Evolutionary conservation across 2,113 vertebrate species (phyloP), one percentile per base, ranked within the genome.

Genomic region (Phalacrocorax carbo): DNA sequence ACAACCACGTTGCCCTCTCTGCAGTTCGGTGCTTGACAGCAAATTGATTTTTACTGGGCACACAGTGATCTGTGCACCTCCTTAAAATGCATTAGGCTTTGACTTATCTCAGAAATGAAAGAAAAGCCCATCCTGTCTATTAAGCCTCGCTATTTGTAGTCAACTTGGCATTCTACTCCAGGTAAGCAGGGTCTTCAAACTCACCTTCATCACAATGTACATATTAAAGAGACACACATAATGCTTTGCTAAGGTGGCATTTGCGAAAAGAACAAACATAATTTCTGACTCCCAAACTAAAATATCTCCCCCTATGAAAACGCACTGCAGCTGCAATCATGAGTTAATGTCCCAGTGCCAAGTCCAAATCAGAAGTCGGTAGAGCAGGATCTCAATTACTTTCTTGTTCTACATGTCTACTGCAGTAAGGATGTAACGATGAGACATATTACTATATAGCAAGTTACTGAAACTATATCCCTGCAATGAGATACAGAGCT

Each of bases 331-430:
- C 40, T 88, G 51, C 52, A 75, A 22, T 68, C 51, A 48, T 22
- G 68, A 92, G 69, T 64, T 75, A 21, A 71, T 3, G 27, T 79
- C 34, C 51, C 71, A 52, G n/a, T 60, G 84, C 84, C 69, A 75
- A 94, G 81, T 40, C 65, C 9, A 21, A 70, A 85, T 36, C 55
- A 64, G 16, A 84, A 69, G 73, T 9, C 11, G 16, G 32, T 32
- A 85, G 65, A 79, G 73, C 73, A 65, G 36, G 14, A 86, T 90
- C 80, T 94, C 88, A 69, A 15, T 81, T 93, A 90, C 88, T 77
- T 79, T 52, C 75, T 76, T 11, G 2, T 76, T 70, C 76, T 86
- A 52, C 0, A 0, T 77, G 70, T n/a, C 81, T 94, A 65, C 66
- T 93, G 73, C 73, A 87, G 46, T 69, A 81, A 84, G 69, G 81